Percentiles rank a stretch among this genome's conserved stretches.
Conservation (phyloP, 2,888 invertebrate genomes). For the Leptothorax acervorum region DNA sequence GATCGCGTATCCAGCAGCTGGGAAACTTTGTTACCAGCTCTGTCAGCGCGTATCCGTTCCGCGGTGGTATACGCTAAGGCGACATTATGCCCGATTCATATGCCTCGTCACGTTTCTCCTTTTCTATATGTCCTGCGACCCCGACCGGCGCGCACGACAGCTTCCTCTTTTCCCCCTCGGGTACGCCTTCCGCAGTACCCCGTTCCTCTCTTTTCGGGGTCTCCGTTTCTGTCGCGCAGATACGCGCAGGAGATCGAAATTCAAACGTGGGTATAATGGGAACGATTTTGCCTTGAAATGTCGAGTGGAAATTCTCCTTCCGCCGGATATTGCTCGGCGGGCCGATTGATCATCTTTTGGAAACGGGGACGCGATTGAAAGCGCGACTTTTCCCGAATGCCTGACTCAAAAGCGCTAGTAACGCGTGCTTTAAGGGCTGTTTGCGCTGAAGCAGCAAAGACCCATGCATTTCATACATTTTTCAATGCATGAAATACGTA, state of each 20-base stretch:
- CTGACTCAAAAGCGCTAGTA: conserved; percentile 40
- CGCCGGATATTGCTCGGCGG: conserved; percentile 46
- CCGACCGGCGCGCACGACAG: not conserved
- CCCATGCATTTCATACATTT: not conserved
- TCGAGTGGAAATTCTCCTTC: conserved; percentile 52
- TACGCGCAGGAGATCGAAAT: conserved; percentile 62
- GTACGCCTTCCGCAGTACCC: not conserved
- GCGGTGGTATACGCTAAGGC: conserved; percentile 13
- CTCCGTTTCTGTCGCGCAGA: conserved; percentile 27
- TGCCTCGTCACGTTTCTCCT: conserved; percentile 59
- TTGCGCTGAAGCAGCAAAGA: conserved; percentile 15
- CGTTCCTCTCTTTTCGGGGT: not conserved
- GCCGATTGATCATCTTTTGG: conserved; percentile 59
- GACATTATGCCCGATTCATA: conserved; percentile 62
- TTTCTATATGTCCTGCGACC: conserved; percentile 40
- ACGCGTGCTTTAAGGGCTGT: conserved; percentile 19
- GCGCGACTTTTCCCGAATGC: conserved; percentile 43
- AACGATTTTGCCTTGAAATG: conserved; percentile 63
- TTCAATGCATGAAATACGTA: not conserved
- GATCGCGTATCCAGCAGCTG: conserved; percentile 48
- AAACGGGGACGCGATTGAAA: conserved; percentile 57
- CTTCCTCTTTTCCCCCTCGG: not conserved
- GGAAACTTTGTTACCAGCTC: conserved; percentile 55
- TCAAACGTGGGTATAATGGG: conserved; percentile 66
- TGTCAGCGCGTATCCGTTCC: conserved; percentile 54